These are phyloP conservation scores for Vespertilio murinus DNA, from an alignment of 2,797 vertebrate genomes.

Conservation along the genomic window DNA sequence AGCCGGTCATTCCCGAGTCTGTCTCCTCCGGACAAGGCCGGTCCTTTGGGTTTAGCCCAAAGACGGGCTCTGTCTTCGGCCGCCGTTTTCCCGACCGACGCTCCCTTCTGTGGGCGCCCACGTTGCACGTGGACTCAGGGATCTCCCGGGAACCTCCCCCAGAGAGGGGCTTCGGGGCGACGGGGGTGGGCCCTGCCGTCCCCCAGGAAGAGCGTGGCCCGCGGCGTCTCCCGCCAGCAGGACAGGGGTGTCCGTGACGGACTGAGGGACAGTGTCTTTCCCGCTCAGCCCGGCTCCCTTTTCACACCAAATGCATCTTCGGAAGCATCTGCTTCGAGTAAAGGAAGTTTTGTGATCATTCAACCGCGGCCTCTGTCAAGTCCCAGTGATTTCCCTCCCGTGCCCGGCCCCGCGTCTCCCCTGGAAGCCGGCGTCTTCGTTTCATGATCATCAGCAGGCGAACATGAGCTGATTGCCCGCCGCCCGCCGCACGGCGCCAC, in stretches of 20 bases:
- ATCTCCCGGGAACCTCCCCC: slow-evolving; percentile 74
- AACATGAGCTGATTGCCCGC: slow-evolving; percentile 87
- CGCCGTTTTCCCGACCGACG: background rate
- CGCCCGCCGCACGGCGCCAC: slow-evolving; percentile 75
- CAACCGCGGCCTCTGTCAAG: slow-evolving; percentile 85
- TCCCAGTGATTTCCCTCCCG: slow-evolving; percentile 82
- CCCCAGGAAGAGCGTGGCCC: slow-evolving; percentile 74
- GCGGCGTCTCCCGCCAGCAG: slow-evolving; percentile 72
- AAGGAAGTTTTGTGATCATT: slow-evolving; percentile 87
- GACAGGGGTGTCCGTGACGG: slow-evolving; percentile 85
- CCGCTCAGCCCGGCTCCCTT: slow-evolving; percentile 85
- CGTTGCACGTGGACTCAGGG: slow-evolving; percentile 74
- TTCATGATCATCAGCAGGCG: slow-evolving; percentile 85
- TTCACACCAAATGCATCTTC: slow-evolving; percentile 88
- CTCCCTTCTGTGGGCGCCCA: slow-evolving; percentile 76
- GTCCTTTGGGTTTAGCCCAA: too few relatives aligned
- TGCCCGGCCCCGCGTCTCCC: slow-evolving; percentile 73
- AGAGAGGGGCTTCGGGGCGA: slow-evolving; percentile 50
- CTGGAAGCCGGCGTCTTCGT: slow-evolving; percentile 82
- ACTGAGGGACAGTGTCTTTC: slow-evolving; percentile 85
- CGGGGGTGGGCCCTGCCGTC: slow-evolving; percentile 73
- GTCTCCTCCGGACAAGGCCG: too few relatives aligned
- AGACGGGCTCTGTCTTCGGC: too few relatives aligned
- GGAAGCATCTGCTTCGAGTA: slow-evolving; percentile 87
- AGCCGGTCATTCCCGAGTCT: background rate